Percentiles rank a stretch among this genome's conserved stretches.
These are phyloP conservation scores for Thymelicus acteon DNA, from an alignment of 2,888 invertebrate species.

Conservation along the genomic window DNA sequence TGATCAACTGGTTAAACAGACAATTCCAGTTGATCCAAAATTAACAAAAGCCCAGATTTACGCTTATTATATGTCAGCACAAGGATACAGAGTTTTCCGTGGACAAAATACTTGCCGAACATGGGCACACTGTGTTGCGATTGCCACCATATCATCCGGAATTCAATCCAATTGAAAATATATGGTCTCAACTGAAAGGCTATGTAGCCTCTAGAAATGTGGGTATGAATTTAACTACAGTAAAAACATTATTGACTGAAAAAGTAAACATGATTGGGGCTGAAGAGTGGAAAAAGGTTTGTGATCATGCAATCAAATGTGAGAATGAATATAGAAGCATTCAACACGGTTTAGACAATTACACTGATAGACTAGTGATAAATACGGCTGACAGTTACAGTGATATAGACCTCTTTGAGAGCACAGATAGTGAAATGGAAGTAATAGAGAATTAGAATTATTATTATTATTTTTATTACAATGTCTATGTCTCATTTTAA, in stretches of 20 bases:
- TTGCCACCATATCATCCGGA: conserved; percentile 30
- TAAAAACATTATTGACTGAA: conserved; percentile 31
- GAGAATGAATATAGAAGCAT: conserved; percentile 39
- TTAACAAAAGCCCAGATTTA: too few species aligned
- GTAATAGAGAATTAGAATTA: conserved; percentile 10
- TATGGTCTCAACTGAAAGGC: conserved; percentile 38
- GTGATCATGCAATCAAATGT: conserved; percentile 38
- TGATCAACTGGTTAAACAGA: too few species aligned
- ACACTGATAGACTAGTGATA: conserved; percentile 19
- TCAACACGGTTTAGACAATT: conserved; percentile 34
- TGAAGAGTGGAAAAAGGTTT: conserved; percentile 38
- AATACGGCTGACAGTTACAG: conserved; percentile 3
- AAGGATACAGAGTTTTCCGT: neutral
- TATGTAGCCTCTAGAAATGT: conserved; percentile 34
- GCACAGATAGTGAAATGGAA: conserved; percentile 33
- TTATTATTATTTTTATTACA: too few species aligned
- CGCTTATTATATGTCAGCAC: too few species aligned
- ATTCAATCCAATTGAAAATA: conserved; percentile 39
- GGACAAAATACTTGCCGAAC: conserved; percentile 35
- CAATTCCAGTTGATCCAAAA: neutral
- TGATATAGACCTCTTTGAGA: conserved; percentile 24
- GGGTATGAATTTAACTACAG: conserved; percentile 33
- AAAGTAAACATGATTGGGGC: conserved; percentile 37
- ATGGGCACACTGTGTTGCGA: conserved; percentile 38
- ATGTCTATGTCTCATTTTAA: conserved; percentile 3